Evolutionary conservation across 2,113 vertebrate species (phyloP), one percentile per base, ranked within the genome.

Genomic region (Tonatia bakeri): DNA sequence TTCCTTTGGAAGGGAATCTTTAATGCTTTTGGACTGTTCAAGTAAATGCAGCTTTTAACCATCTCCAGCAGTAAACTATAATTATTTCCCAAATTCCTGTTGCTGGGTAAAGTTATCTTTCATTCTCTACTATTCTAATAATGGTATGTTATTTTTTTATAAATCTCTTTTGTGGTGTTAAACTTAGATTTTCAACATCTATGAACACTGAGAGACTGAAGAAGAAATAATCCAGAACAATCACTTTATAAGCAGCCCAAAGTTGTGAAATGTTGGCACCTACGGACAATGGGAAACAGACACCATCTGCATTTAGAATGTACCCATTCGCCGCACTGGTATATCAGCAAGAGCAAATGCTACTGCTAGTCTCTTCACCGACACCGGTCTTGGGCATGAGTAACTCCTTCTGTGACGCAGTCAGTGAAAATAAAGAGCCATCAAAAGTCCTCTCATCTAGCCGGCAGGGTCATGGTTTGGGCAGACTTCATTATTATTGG

Each of bases 51-150:
- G 94, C 1, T 19, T 52, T 86, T 94, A 87, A 87, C 59, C 95
- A 94, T 95, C 87, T 97, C 96, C 82, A 97, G 97, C 85, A 4
- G 94, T 94, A 85, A 93, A 93, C 15, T 73, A 54, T 96, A 97
- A 97, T 98, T 94, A 97, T 26, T 70, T 94, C 88, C 93, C 54
- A 10, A 45, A 91, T 96, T 96, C 92, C 94, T 97, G 90, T 95
- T 94, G 72, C 82, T 95, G 79, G 90, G 83, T 97, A 97, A 96
- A 92, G 95, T 94, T 81, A 96, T 92, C 90, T 98, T 86, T 98
- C 98, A 98, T 97, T 98, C 94, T 96, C 87, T 97, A 98, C 96
- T 96, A 97, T 97, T 97, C 96, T 98, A 98, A 97, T 98, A 98
- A 98, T 97, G 98, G 98, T 98, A 98, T 97, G 97, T 98, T 96